These are phyloP conservation scores for Spinus pinus DNA, from an alignment of 2,797 vertebrate species.

Conservation along the genomic window DNA sequence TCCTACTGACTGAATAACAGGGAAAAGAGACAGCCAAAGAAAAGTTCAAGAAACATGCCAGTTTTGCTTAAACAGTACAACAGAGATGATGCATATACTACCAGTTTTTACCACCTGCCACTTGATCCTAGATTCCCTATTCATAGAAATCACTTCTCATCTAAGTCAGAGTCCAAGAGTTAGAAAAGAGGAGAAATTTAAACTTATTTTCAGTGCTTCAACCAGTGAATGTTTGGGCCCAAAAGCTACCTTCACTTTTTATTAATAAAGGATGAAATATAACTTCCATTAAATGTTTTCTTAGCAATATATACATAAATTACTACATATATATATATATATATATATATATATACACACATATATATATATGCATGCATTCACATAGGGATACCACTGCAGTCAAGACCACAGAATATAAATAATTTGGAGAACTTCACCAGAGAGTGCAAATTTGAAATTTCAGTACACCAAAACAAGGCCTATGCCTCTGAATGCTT, in stretches of 20 bases:
- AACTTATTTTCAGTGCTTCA: neutral
- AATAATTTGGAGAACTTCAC: neutral
- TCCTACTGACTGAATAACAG: slow-evolving; percentile 28
- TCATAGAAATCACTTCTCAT: neutral
- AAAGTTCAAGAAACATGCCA: neutral
- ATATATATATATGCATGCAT: neutral
- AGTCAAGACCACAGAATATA: neutral
- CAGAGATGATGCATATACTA: neutral
- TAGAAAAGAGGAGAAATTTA: neutral
- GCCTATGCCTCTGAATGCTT: neutral
- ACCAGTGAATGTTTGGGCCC: neutral
- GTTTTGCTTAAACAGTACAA: neutral
- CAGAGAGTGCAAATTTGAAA: neutral
- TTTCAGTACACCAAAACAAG: neutral
- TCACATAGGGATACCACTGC: neutral
- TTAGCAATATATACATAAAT: neutral
- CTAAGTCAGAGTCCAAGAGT: neutral
- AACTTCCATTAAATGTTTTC: neutral
- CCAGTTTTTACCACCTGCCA: neutral
- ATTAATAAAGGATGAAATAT: neutral
- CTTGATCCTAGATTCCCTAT: neutral
- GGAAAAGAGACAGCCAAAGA: neutral
- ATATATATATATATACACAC: neutral
- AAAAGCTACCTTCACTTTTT: neutral
- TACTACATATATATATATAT: no score